Percentiles rank a stretch among this genome's conserved stretches.
phyloP scores from a whole-genome alignment of 2,113 vertebrate genomes.

The Oreocharis arfaki region DNA sequence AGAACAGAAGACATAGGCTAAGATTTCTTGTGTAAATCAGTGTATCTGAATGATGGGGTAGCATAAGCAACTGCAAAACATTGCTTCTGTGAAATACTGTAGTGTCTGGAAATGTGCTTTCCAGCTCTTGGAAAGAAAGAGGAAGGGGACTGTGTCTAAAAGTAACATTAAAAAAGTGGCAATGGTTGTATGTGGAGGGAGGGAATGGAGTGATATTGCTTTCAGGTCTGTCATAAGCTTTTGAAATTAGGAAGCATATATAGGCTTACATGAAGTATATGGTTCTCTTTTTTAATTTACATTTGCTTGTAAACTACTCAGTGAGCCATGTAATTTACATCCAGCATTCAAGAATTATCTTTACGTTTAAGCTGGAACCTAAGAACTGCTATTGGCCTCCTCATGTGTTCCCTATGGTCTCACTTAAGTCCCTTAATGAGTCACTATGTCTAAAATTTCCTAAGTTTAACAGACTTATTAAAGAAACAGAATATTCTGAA shows the following conservation, averaged over 20 bases:
- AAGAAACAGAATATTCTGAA: neutral
- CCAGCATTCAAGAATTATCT: neutral
- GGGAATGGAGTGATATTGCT: neutral
- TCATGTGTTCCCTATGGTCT: neutral
- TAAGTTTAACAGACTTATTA: neutral
- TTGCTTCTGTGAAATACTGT: neutral
- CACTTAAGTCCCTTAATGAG: neutral
- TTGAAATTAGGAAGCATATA: neutral
- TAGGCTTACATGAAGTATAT: neutral
- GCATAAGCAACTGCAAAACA: neutral
- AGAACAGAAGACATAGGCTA: neutral
- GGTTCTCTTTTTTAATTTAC: neutral
- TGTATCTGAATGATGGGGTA: neutral
- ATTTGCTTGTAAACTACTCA: neutral
- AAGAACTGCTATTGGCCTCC: neutral
- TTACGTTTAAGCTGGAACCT: neutral
- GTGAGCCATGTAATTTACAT: neutral
- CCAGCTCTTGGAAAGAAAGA: neutral
- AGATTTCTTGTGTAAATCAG: neutral
- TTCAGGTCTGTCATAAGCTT: neutral
- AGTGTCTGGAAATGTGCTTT: neutral
- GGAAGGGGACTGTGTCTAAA: neutral
- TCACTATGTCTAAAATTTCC: neutral
- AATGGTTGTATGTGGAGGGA: neutral
- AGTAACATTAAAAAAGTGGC: neutral